Evolutionary conservation across 2,888 invertebrate species (phyloP), one percentile per base, ranked within the genome.

Genomic region (Papilio protenor): DNA sequence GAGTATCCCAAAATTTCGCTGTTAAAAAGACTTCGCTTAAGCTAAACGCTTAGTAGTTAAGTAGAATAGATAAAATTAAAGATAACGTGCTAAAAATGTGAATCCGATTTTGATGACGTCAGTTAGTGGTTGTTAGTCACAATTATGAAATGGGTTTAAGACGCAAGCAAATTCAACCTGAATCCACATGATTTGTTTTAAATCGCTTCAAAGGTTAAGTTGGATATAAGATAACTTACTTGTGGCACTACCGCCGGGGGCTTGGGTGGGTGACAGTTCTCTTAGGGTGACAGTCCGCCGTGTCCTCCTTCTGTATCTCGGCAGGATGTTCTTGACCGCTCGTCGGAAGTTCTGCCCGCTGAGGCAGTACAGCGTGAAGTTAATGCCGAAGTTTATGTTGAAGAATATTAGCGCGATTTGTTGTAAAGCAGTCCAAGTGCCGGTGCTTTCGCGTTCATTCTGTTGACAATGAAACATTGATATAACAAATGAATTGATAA

Each of bases 341-440:
- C 95, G 95, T 77, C 97, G 94, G 90, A 98, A 98, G 93, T 97
- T 97, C 87, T 97, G 96, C 0, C 98, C 98, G 84, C 96, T 96
- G 72, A 97, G 95, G 91, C 98, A 98, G 91, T 98, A 98, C 66
- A 98, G 94, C 2, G 96, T 95, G 87, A 98, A 98, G 91, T 98
- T 98, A 77, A 98, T 97, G 61, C 97, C 97, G 86, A 97, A 98
- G 91, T 98, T 98, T 8, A 97, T 96, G 86, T 97, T 95, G 91
- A 97, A 98, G 70, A 97, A 94, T 81, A 96, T 92, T 81, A 96
- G 95, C 77, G 96, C 95, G 80, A 96, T 91, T 83, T 96, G 96
- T 86, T 97, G 97, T 52, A 96, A 84, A 0, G 95, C 93, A 40
- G 95, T 89, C 87, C 95, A 95, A 0, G 92, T 90, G 61, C 94